Percentiles rank a stretch among this genome's conserved stretches.
These are phyloP conservation scores for Pseudomyrmex dendroicus DNA, from an alignment of 1,140 invertebrate genomes.

Conservation along the genomic window DNA sequence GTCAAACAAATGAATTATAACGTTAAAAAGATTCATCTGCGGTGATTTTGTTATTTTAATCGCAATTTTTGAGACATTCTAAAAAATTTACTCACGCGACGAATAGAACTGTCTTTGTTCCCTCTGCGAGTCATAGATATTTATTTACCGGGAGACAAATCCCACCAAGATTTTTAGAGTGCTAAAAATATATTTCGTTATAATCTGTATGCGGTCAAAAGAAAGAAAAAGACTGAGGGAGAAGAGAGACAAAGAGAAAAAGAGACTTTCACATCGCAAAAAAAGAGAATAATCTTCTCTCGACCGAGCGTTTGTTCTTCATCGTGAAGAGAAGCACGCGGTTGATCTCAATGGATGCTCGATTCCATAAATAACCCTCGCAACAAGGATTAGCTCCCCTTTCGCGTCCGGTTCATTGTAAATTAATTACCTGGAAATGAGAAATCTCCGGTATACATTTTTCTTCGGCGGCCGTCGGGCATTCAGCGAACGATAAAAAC, in stretches of 20 bases:
- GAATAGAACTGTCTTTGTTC: neutral
- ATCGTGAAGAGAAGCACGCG: slow-evolving; percentile 58
- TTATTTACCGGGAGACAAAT: neutral
- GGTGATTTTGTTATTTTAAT: neutral
- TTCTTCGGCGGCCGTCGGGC: slow-evolving; percentile 63
- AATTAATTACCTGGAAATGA: slow-evolving; percentile 86
- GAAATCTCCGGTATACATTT: slow-evolving; percentile 83
- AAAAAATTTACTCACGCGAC: neutral
- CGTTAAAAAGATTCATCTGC: neutral
- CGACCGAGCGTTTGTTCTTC: slow-evolving; percentile 60
- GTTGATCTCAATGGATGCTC: slow-evolving; percentile 71
- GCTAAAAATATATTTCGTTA: slow-evolving; percentile 21
- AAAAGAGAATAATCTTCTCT: slow-evolving; percentile 15
- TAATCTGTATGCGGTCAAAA: slow-evolving; percentile 20
- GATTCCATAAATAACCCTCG: slow-evolving; percentile 80
- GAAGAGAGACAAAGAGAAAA: too few relatives aligned
- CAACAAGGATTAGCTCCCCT: slow-evolving; percentile 78
- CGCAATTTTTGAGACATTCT: neutral
- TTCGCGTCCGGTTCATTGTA: slow-evolving; percentile 83
- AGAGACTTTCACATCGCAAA: slow-evolving; percentile 14
- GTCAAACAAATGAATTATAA: neutral
- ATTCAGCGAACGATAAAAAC: slow-evolving; percentile 82
- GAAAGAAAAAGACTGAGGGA: too few relatives aligned
- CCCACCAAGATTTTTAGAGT: neutral
- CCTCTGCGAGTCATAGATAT: neutral